Percentiles rank a stretch among this genome's conserved stretches.
Evolutionary conservation across 2,797 vertebrate species (phyloP).

Genomic region (Salarias fasciatus): DNA sequence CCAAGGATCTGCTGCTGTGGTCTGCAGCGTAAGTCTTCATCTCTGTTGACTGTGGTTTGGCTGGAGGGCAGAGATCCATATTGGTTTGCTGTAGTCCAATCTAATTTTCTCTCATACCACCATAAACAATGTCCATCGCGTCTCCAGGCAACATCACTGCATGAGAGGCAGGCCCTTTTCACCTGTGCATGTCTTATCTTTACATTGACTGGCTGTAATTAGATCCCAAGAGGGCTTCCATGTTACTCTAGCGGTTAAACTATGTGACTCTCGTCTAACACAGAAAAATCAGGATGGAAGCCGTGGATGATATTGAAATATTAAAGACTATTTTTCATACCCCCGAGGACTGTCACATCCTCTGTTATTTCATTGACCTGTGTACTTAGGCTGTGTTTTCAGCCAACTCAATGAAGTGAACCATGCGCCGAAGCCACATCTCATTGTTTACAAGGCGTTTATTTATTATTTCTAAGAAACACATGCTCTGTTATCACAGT

Average conservation of each 20-base stretch:
- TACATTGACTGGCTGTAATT: conserved; percentile 58
- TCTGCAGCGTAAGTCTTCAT: conserved; percentile 86
- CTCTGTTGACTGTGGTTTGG: neutral
- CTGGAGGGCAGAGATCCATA: neutral
- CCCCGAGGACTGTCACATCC: conserved; percentile 10
- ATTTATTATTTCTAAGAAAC: conserved; percentile 36
- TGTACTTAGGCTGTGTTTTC: conserved; percentile 34
- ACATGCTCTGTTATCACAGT: conserved; percentile 16
- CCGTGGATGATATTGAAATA: conserved; percentile 16
- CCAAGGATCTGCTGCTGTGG: conserved; percentile 91
- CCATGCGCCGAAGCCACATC: conserved; percentile 26
- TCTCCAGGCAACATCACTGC: conserved; percentile 13
- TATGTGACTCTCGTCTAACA: conserved; percentile 26
- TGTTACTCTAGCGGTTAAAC: conserved; percentile 39
- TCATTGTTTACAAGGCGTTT: conserved; percentile 41
- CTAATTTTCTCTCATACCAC: conserved; percentile 18
- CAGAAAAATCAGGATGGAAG: conserved; percentile 26
- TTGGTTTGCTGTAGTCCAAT: conserved; percentile 21
- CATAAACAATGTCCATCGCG: conserved; percentile 19
- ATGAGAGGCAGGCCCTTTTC: conserved; percentile 25
- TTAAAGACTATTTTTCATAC: neutral
- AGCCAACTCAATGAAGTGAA: conserved; percentile 31
- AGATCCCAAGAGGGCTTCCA: conserved; percentile 41
- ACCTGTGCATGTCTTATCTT: conserved; percentile 31
- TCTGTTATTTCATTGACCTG: conserved; percentile 21